Conservation (phyloP, 1,140 invertebrate species). For the Neuroterus valhalla region DNA sequence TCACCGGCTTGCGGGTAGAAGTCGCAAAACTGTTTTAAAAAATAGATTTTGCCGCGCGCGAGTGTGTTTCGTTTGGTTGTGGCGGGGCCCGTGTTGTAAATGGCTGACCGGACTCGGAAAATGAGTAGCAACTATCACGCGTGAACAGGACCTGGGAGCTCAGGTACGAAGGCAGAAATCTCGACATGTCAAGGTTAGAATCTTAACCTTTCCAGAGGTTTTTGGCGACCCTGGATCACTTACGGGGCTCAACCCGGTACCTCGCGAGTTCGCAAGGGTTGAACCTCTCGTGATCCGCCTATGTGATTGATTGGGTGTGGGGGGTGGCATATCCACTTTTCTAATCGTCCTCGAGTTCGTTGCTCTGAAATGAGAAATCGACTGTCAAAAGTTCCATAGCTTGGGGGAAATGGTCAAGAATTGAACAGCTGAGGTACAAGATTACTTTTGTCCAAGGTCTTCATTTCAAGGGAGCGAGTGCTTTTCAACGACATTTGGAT, state of each 20-base stretch:
- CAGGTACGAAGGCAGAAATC: slow-evolving; percentile 56
- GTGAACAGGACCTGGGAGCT: slow-evolving; percentile 59
- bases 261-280: slow-evolving; percentile 22
- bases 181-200: slow-evolving; percentile 1
- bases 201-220: not conserved
- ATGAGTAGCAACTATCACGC: slow-evolving; percentile 57
- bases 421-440: not conserved
- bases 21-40: not conserved
- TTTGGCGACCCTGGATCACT: not conserved
- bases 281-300: slow-evolving; percentile 34
- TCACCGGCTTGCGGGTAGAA: slow-evolving; percentile 1
- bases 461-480: slow-evolving; percentile 43
- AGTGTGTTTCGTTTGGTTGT: slow-evolving; percentile 49
- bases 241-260: slow-evolving; percentile 4
- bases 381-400: not conserved
- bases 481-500: slow-evolving; percentile 62
- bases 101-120: slow-evolving; percentile 62
- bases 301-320: slow-evolving; percentile 39
- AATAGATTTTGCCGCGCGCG: slow-evolving; percentile 41
- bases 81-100: slow-evolving; percentile 63
- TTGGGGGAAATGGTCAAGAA: no score
- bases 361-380: slow-evolving; percentile 26
- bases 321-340: slow-evolving; percentile 30
- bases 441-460: slow-evolving; percentile 33
- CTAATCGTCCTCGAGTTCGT: slow-evolving; percentile 30